Evolutionary conservation across 2,888 invertebrate species (phyloP).

Genomic region (Platycheirus rosarum): DNA sequence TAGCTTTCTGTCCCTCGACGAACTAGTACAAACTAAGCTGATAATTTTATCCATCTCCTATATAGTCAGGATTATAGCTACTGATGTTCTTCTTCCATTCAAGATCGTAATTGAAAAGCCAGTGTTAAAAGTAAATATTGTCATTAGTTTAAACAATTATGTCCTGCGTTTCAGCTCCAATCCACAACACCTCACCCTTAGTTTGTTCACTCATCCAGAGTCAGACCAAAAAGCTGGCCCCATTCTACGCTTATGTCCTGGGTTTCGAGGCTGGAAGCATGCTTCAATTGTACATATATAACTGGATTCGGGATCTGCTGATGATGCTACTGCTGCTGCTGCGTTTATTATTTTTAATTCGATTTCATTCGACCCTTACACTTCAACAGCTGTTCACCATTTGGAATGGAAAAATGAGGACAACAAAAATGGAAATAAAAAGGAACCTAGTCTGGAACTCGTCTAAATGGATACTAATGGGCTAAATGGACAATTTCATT

Average conservation of each 20-base stretch:
- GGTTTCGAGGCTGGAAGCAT: conserved; percentile 1
- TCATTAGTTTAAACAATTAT: conserved; percentile 74
- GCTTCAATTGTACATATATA: conserved; percentile 55
- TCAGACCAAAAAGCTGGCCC: conserved; percentile 1
- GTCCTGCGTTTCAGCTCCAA: conserved; percentile 58
- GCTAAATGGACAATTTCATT: conserved; percentile 72
- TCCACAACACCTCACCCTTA: conserved; percentile 27
- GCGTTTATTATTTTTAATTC: conserved; percentile 73
- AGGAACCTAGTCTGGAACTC: conserved; percentile 50
- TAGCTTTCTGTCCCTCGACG: not conserved
- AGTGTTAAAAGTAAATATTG: conserved; percentile 73
- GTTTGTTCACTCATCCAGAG: conserved; percentile 8
- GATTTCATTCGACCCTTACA: conserved; percentile 36
- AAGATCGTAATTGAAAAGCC: conserved; percentile 69
- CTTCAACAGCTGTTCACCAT: conserved; percentile 6
- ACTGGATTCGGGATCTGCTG: conserved; percentile 42
- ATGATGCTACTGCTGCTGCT: conserved; percentile 25
- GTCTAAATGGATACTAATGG: conserved; percentile 72
- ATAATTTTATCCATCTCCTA: conserved; percentile 27
- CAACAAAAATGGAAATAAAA: conserved; percentile 7
- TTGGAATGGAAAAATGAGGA: not conserved
- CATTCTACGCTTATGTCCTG: conserved; percentile 27
- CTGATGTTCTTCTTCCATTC: conserved; percentile 46
- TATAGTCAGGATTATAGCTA: conserved; percentile 20
- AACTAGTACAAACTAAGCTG: conserved; percentile 13